Evolutionary conservation across 2,888 invertebrate species (phyloP).

Genomic region (Parasteatoda lunata): DNA sequence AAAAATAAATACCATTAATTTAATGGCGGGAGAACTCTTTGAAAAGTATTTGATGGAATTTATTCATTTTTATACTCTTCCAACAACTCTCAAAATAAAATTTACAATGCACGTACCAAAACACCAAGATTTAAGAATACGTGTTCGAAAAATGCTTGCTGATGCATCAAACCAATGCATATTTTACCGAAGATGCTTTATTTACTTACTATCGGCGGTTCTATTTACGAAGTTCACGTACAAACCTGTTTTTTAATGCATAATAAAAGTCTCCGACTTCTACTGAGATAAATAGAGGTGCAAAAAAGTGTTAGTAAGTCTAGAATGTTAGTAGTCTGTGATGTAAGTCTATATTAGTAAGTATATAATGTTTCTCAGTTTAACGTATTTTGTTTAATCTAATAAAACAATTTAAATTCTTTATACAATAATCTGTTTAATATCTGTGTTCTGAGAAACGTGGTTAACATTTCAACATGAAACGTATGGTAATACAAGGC

Average conservation of each 20-base stretch:
- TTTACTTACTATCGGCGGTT: conserved; percentile 25
- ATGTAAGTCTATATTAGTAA: no score
- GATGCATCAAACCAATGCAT: conserved; percentile 39
- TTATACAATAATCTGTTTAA: no score
- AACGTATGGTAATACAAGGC: no score
- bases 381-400: no score
- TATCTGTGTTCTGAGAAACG: no score
- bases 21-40: not conserved
- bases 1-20: conserved; percentile 45
- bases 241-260: not conserved
- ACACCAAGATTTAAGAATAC: conserved; percentile 15
- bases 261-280: not conserved
- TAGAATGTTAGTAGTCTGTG: no score
- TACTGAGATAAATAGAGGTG: not conserved
- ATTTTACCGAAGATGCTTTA: conserved; percentile 15
- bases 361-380: no score
- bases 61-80: not conserved
- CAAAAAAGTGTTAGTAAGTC: not conserved
- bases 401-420: no score
- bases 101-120: conserved; percentile 16
- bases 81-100: no score
- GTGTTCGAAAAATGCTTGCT: conserved; percentile 11
- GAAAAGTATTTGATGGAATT: not conserved
- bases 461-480: no score
- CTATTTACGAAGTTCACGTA: not conserved